These are phyloP conservation scores for Sarcophaga caerulescens DNA, from an alignment of 2,888 invertebrate genomes.

Conservation along the genomic window DNA sequence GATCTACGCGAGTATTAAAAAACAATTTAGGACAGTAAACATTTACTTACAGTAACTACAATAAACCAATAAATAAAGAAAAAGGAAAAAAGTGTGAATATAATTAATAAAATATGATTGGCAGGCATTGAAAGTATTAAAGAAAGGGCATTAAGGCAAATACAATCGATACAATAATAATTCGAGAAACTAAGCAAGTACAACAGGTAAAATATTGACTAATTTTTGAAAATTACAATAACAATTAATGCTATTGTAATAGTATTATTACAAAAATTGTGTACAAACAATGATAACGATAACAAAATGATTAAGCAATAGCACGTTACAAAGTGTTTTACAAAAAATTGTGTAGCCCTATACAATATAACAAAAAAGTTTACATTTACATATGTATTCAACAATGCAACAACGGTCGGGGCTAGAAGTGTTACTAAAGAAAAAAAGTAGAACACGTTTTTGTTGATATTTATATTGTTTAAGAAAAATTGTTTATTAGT, in stretches of 20 bases:
- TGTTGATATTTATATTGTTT: too few relatives aligned
- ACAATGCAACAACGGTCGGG: background rate
- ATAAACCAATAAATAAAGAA: background rate
- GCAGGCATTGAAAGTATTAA: background rate
- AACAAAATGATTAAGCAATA: background rate
- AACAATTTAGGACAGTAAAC: background rate
- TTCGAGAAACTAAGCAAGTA: background rate
- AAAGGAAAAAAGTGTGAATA: background rate
- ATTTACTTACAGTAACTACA: background rate
- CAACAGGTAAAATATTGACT: background rate
- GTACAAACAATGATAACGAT: background rate
- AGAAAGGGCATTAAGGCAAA: background rate
- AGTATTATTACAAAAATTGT: background rate
- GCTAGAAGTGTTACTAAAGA: background rate
- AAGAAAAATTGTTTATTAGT: too few relatives aligned
- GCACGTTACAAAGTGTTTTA: background rate
- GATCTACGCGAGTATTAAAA: background rate
- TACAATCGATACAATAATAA: background rate
- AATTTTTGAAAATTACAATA: background rate
- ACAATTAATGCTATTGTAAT: background rate
- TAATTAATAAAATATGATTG: background rate
- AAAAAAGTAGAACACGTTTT: too few relatives aligned
- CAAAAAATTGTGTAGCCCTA: background rate
- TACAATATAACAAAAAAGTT: background rate
- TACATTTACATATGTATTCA: background rate